Evolutionary conservation across 2,888 invertebrate species (phyloP).

Genomic region (Andricus quercusramuli): DNA sequence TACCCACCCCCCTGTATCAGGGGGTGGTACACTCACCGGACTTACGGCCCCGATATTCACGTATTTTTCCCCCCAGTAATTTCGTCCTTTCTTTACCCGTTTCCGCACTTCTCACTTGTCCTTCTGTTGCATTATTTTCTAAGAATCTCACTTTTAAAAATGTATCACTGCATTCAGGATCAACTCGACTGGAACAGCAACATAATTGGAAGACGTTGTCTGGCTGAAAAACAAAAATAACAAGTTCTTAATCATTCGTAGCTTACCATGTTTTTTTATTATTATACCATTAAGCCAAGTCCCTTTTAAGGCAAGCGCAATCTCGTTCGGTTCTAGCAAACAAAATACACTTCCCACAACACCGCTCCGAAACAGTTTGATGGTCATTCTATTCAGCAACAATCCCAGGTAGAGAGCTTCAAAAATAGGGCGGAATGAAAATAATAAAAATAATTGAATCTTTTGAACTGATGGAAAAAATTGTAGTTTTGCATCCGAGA

Average conservation of each 20-base stretch:
- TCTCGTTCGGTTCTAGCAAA: no score
- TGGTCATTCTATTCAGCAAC: no score
- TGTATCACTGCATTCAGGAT: constrained; percentile 39
- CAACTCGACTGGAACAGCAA: not conserved
- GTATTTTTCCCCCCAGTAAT: constrained; percentile 37
- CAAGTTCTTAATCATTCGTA: not conserved
- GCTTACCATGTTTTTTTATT: no score
- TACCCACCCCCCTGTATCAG: constrained; percentile 81
- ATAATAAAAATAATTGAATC: no score
- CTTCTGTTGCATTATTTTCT: constrained; percentile 18
- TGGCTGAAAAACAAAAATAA: constrained; percentile 41
- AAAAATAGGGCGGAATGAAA: no score
- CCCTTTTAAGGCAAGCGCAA: no score
- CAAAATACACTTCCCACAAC: no score
- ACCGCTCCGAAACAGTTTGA: no score
- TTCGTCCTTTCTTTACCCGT: constrained; percentile 43
- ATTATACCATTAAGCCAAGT: no score
- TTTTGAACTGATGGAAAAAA: no score
- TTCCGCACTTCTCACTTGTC: constrained; percentile 41
- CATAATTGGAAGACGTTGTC: constrained; percentile 45
- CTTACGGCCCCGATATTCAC: constrained; percentile 55
- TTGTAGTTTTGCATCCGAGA: no score
- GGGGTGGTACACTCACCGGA: constrained; percentile 80
- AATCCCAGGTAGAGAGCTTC: no score
- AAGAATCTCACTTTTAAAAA: constrained; percentile 31